These are phyloP conservation scores for Drosophila repleta DNA, from an alignment of 1,140 invertebrate genomes.

Conservation along the genomic window DNA sequence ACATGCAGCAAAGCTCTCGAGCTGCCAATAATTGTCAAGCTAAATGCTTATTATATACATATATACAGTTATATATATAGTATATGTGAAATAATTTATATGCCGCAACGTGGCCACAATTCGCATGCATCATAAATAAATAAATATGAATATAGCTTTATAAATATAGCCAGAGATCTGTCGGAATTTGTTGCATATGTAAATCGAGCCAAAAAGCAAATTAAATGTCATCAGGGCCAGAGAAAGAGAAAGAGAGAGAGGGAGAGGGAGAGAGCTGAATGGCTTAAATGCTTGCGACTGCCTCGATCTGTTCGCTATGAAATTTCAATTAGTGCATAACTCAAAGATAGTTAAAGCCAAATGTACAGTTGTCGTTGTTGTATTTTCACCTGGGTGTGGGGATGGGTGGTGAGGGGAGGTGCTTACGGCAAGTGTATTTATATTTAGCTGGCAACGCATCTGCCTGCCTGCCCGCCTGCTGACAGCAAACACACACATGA, in stretches of 20 bases:
- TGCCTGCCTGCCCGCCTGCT: too few species aligned
- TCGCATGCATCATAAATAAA: constrained; percentile 59
- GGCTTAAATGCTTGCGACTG: constrained; percentile 42
- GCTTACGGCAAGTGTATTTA: constrained; percentile 42
- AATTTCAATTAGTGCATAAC: constrained; percentile 67
- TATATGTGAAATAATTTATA: constrained; percentile 61
- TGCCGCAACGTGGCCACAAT: constrained; percentile 50
- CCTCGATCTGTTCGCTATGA: constrained; percentile 35
- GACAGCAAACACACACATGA: constrained; percentile 37
- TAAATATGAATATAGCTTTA: constrained; percentile 19
- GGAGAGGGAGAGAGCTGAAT: constrained; percentile 12
- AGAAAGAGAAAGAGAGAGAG: background rate
- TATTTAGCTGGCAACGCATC: constrained; percentile 59
- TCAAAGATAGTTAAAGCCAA: constrained; percentile 57
- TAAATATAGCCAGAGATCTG: constrained; percentile 7
- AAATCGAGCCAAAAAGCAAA: constrained; percentile 45
- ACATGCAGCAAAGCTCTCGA: constrained; percentile 23
- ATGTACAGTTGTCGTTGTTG: constrained; percentile 10
- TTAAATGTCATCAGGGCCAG: constrained; percentile 50
- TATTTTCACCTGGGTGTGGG: background rate
- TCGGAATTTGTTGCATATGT: constrained; percentile 43
- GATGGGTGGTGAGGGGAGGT: background rate
- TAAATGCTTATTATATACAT: constrained; percentile 8
- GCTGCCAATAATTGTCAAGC: constrained; percentile 59
- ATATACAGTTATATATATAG: constrained; percentile 25